Conservation (phyloP, 1,140 invertebrate species). For the Lordiphosa collinella region DNA sequence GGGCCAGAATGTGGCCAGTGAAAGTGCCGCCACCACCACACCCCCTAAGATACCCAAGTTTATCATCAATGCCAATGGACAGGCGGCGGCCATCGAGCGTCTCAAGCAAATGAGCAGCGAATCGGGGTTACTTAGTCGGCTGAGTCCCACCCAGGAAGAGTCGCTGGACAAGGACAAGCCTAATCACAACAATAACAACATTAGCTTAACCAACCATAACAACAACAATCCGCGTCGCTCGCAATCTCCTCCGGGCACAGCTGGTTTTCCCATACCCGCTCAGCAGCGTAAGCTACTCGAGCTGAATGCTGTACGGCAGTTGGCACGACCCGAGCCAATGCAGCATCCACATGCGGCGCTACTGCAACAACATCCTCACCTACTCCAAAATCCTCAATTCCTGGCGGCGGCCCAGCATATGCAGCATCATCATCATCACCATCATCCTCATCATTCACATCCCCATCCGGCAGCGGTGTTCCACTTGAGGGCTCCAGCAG, state of each 20-base stretch:
- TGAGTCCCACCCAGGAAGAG: slow-evolving; percentile 60
- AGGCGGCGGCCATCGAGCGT: slow-evolving; percentile 55
- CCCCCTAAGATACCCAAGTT: slow-evolving; percentile 70
- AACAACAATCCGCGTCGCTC: slow-evolving; percentile 21
- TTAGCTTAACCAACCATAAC: slow-evolving; percentile 2
- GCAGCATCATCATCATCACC: slow-evolving; percentile 62
- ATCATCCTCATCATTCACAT: slow-evolving; percentile 36
- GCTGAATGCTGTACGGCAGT: slow-evolving; percentile 48
- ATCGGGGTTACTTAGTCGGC: slow-evolving; percentile 49
- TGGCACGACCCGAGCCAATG: slow-evolving; percentile 67
- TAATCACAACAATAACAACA: slow-evolving; percentile 42
- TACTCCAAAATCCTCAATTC: slow-evolving; percentile 74
- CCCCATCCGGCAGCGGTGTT: slow-evolving; percentile 47
- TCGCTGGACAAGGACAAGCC: slow-evolving; percentile 47
- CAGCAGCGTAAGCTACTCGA: slow-evolving; percentile 64
- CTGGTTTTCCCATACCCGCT: slow-evolving; percentile 39
- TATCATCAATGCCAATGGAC: slow-evolving; percentile 48
- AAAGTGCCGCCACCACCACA: slow-evolving; percentile 11
- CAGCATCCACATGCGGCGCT: slow-evolving; percentile 73
- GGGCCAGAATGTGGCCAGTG: slow-evolving; percentile 18
- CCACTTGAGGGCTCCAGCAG: slow-evolving; percentile 47
- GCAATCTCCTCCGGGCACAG: slow-evolving; percentile 35
- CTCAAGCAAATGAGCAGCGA: slow-evolving; percentile 77
- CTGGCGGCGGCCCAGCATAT: slow-evolving; percentile 64
- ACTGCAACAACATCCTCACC: slow-evolving; percentile 72